phyloP scores from a whole-genome alignment of 2,888 invertebrate species.

The Pyralis farinalis region DNA sequence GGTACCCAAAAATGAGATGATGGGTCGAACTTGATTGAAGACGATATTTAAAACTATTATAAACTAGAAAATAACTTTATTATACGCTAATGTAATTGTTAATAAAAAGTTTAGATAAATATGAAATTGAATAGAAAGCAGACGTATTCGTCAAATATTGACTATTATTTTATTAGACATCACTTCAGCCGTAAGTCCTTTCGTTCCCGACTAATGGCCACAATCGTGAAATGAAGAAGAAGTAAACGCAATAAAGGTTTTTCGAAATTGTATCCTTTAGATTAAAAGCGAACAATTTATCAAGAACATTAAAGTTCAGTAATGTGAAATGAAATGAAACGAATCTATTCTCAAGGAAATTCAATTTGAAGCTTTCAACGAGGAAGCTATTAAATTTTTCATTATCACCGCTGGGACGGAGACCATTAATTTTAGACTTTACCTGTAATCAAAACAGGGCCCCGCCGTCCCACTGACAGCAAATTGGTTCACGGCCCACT shows the following conservation, averaged over 20 bases:
- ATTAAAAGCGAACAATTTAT: constrained; percentile 28
- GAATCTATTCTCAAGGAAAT: constrained; percentile 44
- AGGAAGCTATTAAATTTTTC: constrained; percentile 58
- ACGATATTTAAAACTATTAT: too few species aligned
- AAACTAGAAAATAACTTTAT: too few species aligned
- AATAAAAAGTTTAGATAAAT: too few species aligned
- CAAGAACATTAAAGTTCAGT: constrained; percentile 27
- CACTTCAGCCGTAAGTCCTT: too few species aligned
- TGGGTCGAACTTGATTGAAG: too few species aligned
- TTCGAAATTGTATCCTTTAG: constrained; percentile 3
- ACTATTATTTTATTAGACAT: too few species aligned
- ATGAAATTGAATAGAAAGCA: too few species aligned
- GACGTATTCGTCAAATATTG: too few species aligned
- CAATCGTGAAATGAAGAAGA: background rate
- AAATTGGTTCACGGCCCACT: constrained; percentile 53
- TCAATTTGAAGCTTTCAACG: constrained; percentile 45
- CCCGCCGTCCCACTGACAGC: constrained; percentile 34
- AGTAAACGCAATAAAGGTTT: background rate
- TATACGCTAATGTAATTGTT: too few species aligned
- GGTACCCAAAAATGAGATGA: too few species aligned
- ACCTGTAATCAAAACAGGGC: constrained; percentile 52
- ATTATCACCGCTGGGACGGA: constrained; percentile 45
- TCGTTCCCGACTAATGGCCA: background rate
- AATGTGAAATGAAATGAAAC: constrained; percentile 36
- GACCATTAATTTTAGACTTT: constrained; percentile 58